A percentile compares a stretch with the other conserved stretches of the same genome.
phyloP scores from a whole-genome alignment of 2,113 vertebrate genomes.

The Clupea harengus region DNA sequence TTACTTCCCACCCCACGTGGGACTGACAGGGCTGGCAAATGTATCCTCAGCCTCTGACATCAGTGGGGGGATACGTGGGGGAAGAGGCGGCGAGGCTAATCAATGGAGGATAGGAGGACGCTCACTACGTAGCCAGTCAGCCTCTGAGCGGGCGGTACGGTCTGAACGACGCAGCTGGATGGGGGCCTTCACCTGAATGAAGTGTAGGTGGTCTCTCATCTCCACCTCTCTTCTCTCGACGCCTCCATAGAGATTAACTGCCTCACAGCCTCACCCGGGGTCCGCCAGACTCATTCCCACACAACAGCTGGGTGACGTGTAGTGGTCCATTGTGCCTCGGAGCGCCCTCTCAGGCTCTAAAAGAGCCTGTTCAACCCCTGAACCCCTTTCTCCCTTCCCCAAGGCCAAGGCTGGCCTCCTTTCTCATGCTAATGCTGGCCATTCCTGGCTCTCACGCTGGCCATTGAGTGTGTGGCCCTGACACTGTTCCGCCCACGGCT shows the following conservation, averaged over 20 bases:
- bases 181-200: not conserved
- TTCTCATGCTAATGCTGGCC: slow-evolving; percentile 3
- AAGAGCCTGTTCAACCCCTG: not conserved
- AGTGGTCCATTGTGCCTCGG: not conserved
- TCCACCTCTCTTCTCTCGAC: not conserved
- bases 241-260: not conserved
- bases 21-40: too few species aligned
- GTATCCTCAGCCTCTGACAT: too few species aligned
- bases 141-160: not conserved
- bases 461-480: not conserved
- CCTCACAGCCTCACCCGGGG: not conserved
- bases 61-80: not conserved
- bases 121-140: not conserved
- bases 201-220: not conserved
- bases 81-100: not conserved
- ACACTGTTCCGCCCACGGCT: not conserved
- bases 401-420: slow-evolving; percentile 3
- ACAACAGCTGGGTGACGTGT: not conserved
- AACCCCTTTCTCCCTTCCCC: not conserved
- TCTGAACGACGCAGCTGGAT: not conserved
- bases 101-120: not conserved
- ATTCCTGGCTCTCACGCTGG: not conserved
- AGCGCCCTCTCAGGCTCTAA: not conserved
- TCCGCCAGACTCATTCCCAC: not conserved
- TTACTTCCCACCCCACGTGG: too few species aligned